Evolutionary conservation across 2,113 vertebrate species (phyloP).

Genomic region (Theristicus caerulescens): DNA sequence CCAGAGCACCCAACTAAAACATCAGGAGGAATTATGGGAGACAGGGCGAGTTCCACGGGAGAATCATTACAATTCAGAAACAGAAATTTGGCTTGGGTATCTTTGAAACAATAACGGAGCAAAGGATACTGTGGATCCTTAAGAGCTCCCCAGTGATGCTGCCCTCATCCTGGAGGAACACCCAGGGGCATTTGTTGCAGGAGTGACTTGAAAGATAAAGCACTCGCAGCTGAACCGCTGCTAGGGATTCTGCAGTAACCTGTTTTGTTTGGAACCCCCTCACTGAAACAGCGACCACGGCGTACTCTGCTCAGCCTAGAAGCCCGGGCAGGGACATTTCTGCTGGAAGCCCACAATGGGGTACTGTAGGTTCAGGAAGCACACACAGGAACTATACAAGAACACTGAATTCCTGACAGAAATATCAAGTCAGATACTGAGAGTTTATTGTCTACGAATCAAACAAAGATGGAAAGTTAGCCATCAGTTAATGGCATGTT

Average conservation of each 20-base stretch:
- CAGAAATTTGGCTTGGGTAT: background rate
- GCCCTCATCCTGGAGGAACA: constrained; percentile 6
- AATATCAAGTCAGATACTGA: constrained; percentile 4
- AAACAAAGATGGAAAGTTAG: background rate
- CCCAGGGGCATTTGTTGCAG: background rate
- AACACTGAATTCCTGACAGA: constrained; percentile 29
- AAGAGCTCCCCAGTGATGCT: background rate
- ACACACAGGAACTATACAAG: background rate
- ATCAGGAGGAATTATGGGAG: background rate
- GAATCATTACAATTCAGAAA: background rate
- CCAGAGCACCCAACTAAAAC: background rate
- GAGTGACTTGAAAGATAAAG: background rate
- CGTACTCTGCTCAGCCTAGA: background rate
- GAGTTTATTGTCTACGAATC: background rate
- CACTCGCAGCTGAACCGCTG: background rate
- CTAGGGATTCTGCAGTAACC: background rate
- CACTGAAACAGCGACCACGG: background rate
- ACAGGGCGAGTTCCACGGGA: background rate
- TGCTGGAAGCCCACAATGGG: constrained; percentile 11
- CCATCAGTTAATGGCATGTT: background rate
- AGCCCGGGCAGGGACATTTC: background rate
- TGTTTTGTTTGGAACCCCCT: background rate
- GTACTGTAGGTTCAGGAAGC: constrained; percentile 22
- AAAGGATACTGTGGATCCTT: background rate
- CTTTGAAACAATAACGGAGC: background rate